A percentile compares a stretch with the other conserved stretches of the same genome.
Conservation (phyloP, 2,888 invertebrate species). For the Blomia tropicalis region DNA sequence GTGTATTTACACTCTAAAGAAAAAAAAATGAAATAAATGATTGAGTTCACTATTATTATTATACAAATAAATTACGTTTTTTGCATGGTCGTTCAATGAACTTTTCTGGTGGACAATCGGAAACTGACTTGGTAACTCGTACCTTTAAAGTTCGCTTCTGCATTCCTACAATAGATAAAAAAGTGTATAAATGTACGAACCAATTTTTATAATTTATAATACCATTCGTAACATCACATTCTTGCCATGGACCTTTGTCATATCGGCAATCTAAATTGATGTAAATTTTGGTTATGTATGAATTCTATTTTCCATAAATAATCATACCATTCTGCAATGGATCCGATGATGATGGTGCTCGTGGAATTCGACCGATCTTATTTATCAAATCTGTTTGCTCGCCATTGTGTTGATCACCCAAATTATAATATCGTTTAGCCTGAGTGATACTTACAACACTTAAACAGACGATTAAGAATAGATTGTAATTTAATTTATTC, state of each 20-base stretch:
- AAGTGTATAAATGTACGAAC: neutral
- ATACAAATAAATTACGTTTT: conserved; percentile 48
- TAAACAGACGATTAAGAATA: too few relatives aligned
- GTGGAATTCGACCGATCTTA: too few relatives aligned
- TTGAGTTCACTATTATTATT: neutral
- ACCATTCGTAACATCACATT: conserved; percentile 68
- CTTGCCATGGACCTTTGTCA: conserved; percentile 68
- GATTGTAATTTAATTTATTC: too few relatives aligned
- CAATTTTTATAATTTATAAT: conserved; percentile 33
- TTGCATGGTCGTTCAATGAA: conserved; percentile 80
- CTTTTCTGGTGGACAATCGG: conserved; percentile 62
- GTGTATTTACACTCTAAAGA: conserved; percentile 36
- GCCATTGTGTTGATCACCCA: too few relatives aligned
- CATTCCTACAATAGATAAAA: conserved; percentile 32
- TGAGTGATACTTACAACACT: too few relatives aligned
- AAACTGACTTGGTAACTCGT: conserved; percentile 56
- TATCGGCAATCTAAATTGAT: conserved; percentile 67
- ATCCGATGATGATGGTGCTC: too few relatives aligned
- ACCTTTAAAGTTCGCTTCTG: conserved; percentile 63
- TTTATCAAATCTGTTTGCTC: too few relatives aligned
- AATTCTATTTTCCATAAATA: neutral
- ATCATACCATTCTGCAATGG: neutral
- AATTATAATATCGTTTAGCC: too few relatives aligned
- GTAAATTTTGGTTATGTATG: neutral
- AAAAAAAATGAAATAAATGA: neutral